Evolutionary conservation across 1,140 invertebrate genomes (phyloP), one percentile per base, ranked within the genome.

Genomic region (Anastatus disparis): DNA sequence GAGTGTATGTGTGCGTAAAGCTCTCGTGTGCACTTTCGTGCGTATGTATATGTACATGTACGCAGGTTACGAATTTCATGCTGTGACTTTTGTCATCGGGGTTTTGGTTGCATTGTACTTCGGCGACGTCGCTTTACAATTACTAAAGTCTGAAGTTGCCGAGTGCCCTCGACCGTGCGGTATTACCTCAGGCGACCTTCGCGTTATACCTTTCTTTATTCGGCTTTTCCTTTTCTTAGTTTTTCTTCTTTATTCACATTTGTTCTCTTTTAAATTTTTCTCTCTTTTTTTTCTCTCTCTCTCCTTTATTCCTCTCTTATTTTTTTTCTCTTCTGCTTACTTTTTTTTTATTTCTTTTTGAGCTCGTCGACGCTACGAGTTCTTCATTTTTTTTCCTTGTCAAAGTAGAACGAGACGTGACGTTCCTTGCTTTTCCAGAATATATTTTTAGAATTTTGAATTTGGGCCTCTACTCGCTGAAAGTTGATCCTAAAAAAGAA

Each of bases 141-240:
- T 71, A 71, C 61, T 58, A 59, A 58, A 71, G 69, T 64, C 69
- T 71, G 61, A 71, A 71, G 69, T 64, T 53, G 7, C 61, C 61
- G 61, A 64, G 69, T 63, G 29, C 68, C 59, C 68, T 70, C 68
- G 52, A 63, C 58, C 50, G 59, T 52, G 59, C 59, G 44, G 68
- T 63, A 63, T 71, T 71, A 71, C 69, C 69, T 50, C 69, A 61
- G 69, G 69, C 69, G 69, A 71, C 69, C 61, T 71, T 63, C 69
- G 53, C 58, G 52, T 58, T 64, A 64, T 44, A 58, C 15, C 10
- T n/a, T 46, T 46, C 59, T 56, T 70, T 40, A 15, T 56, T 13
- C 24, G 17, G 35, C 58, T 27, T 40, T 62, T 63, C 29, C 40
- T 63, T n/a, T 63, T 53, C 67, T 62, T 70, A 62, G 48, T 35